phyloP scores from a whole-genome alignment of 2,888 invertebrate genomes.

The Sarcophaga carnaria region DNA sequence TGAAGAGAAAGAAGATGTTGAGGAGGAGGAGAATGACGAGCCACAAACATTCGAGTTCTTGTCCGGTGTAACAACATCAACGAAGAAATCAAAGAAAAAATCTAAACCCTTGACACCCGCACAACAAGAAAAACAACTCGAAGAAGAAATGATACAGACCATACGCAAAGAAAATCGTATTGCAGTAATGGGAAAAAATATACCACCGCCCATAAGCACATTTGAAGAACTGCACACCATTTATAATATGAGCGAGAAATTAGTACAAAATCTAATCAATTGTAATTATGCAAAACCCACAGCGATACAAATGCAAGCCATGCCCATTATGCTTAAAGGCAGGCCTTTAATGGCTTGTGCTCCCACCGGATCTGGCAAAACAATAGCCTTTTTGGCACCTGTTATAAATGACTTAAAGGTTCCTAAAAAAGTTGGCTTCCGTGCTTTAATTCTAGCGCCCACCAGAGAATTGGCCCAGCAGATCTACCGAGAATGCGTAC shows the following conservation, averaged over 20 bases:
- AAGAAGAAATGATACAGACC: conserved; percentile 83
- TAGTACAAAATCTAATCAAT: conserved; percentile 87
- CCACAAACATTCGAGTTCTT: conserved; percentile 73
- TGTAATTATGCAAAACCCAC: conserved; percentile 91
- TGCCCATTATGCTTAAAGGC: conserved; percentile 93
- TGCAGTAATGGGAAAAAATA: conserved; percentile 88
- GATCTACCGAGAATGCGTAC: conserved; percentile 90
- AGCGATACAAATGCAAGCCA: conserved; percentile 95
- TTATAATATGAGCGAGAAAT: conserved; percentile 83
- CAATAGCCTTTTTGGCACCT: conserved; percentile 95
- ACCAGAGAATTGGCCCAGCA: conserved; percentile 97
- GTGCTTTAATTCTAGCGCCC: conserved; percentile 95
- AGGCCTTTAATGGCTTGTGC: conserved; percentile 96
- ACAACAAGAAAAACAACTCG: conserved; percentile 78
- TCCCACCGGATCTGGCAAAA: conserved; percentile 99
- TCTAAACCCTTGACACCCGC: conserved; percentile 79
- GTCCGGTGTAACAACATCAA: conserved; percentile 30
- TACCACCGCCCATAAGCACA: conserved; percentile 88
- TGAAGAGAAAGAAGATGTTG: conserved; percentile 30
- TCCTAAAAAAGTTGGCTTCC: conserved; percentile 88
- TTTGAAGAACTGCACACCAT: conserved; percentile 86
- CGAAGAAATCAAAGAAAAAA: conserved; percentile 70
- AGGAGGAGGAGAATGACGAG: conserved; percentile 82
- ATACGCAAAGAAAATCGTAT: conserved; percentile 90
- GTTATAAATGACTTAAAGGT: conserved; percentile 89